These are phyloP conservation scores for Drosophila anomelani DNA, from an alignment of 2,888 invertebrate genomes.

Conservation along the genomic window DNA sequence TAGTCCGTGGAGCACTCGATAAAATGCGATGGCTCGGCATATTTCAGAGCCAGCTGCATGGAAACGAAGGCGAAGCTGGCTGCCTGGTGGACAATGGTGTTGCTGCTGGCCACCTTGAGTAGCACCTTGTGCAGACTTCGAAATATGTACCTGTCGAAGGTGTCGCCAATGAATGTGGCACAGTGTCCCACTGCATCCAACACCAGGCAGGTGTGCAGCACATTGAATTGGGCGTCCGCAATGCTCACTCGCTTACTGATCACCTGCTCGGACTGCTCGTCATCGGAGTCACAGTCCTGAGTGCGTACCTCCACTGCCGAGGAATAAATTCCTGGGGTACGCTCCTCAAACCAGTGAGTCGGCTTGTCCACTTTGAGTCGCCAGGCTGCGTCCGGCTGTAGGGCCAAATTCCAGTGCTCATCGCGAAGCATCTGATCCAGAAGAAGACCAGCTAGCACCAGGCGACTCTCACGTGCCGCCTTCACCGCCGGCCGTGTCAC, in stretches of 20 bases:
- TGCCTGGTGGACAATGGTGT: constrained; percentile 87
- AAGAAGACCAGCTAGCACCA: constrained; percentile 68
- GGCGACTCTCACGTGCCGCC: constrained; percentile 36
- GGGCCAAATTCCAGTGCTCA: constrained; percentile 81
- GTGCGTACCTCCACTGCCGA: constrained; percentile 83
- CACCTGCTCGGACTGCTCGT: constrained; percentile 54
- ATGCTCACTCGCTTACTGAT: constrained; percentile 70
- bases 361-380: constrained; percentile 76
- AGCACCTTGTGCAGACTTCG: constrained; percentile 89
- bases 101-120: constrained; percentile 89
- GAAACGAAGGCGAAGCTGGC: constrained; percentile 87
- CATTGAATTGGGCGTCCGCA: constrained; percentile 87
- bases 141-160: constrained; percentile 87
- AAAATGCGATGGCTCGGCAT: constrained; percentile 86
- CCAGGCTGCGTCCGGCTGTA: constrained; percentile 77
- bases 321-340: constrained; percentile 84
- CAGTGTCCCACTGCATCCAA: constrained; percentile 89
- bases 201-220: constrained; percentile 88
- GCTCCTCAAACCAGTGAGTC: constrained; percentile 81
- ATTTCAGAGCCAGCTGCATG: constrained; percentile 87
- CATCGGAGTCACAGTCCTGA: constrained; percentile 81
- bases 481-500: constrained; percentile 51
- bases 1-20: constrained; percentile 90
- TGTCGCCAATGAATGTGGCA: constrained; percentile 85
- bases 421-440: constrained; percentile 80